Percentiles rank a stretch among this genome's conserved stretches.
Conservation (phyloP, 2,113 vertebrate genomes). For the Podarcis raffonei region DNA sequence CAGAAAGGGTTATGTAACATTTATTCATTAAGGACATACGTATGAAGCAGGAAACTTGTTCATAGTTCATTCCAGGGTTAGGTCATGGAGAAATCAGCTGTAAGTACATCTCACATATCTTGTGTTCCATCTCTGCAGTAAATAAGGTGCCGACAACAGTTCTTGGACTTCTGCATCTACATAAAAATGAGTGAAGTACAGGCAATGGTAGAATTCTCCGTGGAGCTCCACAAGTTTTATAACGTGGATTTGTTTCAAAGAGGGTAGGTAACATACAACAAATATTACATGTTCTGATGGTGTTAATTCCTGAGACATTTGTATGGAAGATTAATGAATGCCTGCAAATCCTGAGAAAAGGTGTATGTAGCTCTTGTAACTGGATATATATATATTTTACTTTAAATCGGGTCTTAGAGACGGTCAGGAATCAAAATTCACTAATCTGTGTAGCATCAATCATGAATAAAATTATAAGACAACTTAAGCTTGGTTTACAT, state of each 20-base stretch:
- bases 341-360: neutral
- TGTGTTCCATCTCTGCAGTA: slow-evolving; percentile 65
- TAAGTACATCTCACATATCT: slow-evolving; percentile 45
- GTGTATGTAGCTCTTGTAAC: neutral
- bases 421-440: neutral
- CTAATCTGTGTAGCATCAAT: neutral
- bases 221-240: slow-evolving; percentile 99
- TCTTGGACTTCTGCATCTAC: slow-evolving; percentile 75
- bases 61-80: neutral
- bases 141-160: slow-evolving; percentile 80
- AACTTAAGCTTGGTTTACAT: neutral
- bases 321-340: neutral
- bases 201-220: slow-evolving; percentile 98
- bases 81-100: neutral
- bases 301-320: neutral
- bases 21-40: neutral
- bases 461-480: neutral
- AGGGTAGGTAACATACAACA: slow-evolving; percentile 81
- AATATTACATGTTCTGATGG: neutral
- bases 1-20: neutral
- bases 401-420: neutral
- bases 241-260: slow-evolving; percentile 99
- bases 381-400: neutral
- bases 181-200: slow-evolving; percentile 98
- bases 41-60: neutral